Base-by-base conservation (phyloP, 2,797 vertebrate genomes). In the Mormyrus proboscirostris region DNA sequence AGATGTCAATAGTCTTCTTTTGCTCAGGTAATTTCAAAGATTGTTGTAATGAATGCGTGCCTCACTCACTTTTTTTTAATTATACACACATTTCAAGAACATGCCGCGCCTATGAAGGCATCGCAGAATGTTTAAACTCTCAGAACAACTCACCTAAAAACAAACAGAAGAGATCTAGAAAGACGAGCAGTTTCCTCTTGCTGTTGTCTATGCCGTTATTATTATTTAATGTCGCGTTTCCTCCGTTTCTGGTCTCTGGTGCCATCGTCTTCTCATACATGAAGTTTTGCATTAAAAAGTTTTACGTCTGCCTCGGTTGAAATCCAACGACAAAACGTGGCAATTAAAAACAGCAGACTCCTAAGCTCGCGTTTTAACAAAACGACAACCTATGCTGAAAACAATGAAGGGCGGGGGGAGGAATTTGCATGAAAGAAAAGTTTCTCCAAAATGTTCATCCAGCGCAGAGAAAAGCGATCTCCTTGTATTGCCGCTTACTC, bases 261-360 rank as follows among this genome's bases (percentile, higher is more conserved):
- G 96, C 97, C 96, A 99, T 99, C 91, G 98, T 97, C 96, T 99
- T 99, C 95, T 99, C 98, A 96, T 99, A 99, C 95, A 97, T 97
- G 96, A 98, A 98, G 94, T 95, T 97, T 95, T 98, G 98, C 98
- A 98, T 98, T 93, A 86, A 93, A 94, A 79, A 94, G 4, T 92
- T 90, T 91, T 90, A 57, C 83, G 19, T 65, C 57, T 62, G 51
- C 88, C 91, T 33, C 90, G 22, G 89, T 91, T 90, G 14, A 89
- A 93, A 93, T 94, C 92, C 93, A 91, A 90, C 87, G 93, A 91
- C 92, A 92, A 38, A 90, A 50, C 91, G 91, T 91, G 89, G 92
- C 87, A 87, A 86, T 65, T 19, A 88, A 79, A 91, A 83, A 47
- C 79, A 83, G 5, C 69, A 38, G 69, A 73, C 29, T 16, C 33